Evolutionary conservation across 1,140 invertebrate genomes (phyloP), one percentile per base, ranked within the genome.

Genomic region (Orchestia grillus): DNA sequence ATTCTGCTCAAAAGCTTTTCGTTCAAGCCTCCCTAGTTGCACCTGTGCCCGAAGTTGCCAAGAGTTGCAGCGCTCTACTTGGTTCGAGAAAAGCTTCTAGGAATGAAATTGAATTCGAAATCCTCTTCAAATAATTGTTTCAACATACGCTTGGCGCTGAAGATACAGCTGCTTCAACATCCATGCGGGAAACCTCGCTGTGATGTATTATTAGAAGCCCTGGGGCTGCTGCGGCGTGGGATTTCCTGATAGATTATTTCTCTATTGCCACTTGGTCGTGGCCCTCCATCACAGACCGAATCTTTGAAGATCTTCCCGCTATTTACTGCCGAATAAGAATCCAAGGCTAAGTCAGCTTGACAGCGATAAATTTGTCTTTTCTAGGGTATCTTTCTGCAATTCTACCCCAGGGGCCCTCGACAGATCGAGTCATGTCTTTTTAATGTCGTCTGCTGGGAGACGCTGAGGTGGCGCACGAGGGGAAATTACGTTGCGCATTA

Each of bases 261-360:
- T 44, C 44, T n/a, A 44, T 94, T 94, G 92, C 44, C 44, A 44
- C 92, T 44, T 94, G 92, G 47, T 94, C 92, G 92, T 47, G 11
- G 92, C 92, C 44, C 44, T 94, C 40, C 92, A 94, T 94, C 92
- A 94, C 44, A 40, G 43, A 94, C 43, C 16, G 47, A 44, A 94
- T 45, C 92, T 40, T 94, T 45, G 43, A 40, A 40, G 92, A 94
- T 94, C 92, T 40, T 47, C 40, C 62, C 43, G 92, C 44, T 94
- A 45, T 94, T 94, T 94, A 94, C 92, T 94, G 44, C 92, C 41
- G 92, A 94, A 94, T 94, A 45, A 94, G 92, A 94, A 94, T 94
- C 44, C 36, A 44, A 47, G 44, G 92, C 40, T 45, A 44, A 47
- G 43, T 94, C 44, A 47, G 44, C 92, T 44, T 94, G 92, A 94